A percentile compares a stretch with the other conserved stretches of the same genome.
Evolutionary conservation across 2,888 invertebrate species (phyloP).

Genomic region (Oeneis ivallda): DNA sequence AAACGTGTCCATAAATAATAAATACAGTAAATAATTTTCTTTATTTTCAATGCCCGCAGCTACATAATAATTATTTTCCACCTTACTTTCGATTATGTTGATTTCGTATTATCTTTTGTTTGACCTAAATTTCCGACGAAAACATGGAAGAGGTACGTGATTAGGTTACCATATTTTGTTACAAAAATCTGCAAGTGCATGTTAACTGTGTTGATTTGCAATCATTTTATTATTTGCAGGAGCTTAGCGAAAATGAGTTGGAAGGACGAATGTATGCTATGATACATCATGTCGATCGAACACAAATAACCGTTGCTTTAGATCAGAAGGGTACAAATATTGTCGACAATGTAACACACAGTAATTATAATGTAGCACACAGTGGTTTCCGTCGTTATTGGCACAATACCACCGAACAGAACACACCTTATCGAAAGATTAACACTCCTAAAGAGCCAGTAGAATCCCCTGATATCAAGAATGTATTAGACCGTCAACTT

Average conservation of each 20-base stretch:
- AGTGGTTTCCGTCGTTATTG: constrained; percentile 70
- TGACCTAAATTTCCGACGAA: constrained; percentile 65
- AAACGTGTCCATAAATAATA: constrained; percentile 72
- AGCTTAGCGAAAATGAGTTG: constrained; percentile 76
- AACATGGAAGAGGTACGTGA: constrained; percentile 77
- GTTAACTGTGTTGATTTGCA: constrained; percentile 49
- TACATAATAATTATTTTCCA: constrained; percentile 61
- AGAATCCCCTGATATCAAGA: constrained; percentile 36
- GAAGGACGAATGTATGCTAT: constrained; percentile 76
- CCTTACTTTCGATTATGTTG: constrained; percentile 74
- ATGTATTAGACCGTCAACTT: constrained; percentile 39
- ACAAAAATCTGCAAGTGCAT: constrained; percentile 44
- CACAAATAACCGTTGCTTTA: constrained; percentile 56
- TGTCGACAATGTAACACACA: constrained; percentile 53
- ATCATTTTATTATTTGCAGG: constrained; percentile 62
- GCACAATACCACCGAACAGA: constrained; percentile 57
- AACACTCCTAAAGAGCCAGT: constrained; percentile 47
- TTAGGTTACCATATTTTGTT: constrained; percentile 65
- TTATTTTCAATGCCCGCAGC: constrained; percentile 70
- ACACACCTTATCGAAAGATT: constrained; percentile 54
- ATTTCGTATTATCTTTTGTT: constrained; percentile 66
- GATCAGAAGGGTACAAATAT: constrained; percentile 49
- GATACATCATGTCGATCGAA: constrained; percentile 72
- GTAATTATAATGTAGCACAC: constrained; percentile 49
- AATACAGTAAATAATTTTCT: constrained; percentile 63